phyloP scores from a whole-genome alignment of 2,113 vertebrate genomes.

The Lampris megalopsis region DNA sequence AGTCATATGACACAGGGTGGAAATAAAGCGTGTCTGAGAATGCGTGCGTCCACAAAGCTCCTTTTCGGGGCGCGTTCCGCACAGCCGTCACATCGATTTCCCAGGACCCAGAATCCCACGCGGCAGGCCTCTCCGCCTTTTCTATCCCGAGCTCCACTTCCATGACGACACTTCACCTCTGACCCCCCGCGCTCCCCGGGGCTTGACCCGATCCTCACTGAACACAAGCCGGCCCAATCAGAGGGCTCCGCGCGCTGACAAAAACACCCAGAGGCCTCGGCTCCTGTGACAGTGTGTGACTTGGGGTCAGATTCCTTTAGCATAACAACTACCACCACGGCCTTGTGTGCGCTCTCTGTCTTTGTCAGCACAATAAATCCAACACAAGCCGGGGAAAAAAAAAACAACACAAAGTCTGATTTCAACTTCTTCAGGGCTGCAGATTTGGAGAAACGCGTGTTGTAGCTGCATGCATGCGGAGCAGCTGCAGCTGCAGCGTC shows the following conservation, averaged over 20 bases:
- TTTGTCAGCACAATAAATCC: constrained; percentile 73
- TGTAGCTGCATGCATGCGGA: no score
- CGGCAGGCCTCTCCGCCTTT: constrained; percentile 66
- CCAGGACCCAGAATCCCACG: constrained; percentile 70
- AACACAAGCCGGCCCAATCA: constrained; percentile 76
- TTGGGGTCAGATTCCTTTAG: constrained; percentile 82
- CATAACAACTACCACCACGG: constrained; percentile 74
- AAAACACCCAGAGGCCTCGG: constrained; percentile 75
- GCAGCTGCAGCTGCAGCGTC: neutral
- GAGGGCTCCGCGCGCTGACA: constrained; percentile 64
- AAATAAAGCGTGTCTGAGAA: constrained; percentile 26
- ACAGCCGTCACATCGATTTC: constrained; percentile 71
- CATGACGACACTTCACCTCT: constrained; percentile 81
- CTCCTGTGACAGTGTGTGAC: constrained; percentile 79
- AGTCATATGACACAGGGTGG: constrained; percentile 4
- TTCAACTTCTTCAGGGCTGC: neutral
- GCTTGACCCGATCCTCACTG: constrained; percentile 67
- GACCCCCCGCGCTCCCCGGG: constrained; percentile 57
- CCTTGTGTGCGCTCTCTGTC: constrained; percentile 55
- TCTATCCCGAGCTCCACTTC: constrained; percentile 74
- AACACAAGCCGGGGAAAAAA: constrained; percentile 35
- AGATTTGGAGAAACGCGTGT: neutral
- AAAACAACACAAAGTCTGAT: neutral
- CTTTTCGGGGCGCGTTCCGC: constrained; percentile 44
- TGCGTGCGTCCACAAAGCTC: constrained; percentile 46